Conservation (phyloP, 2,888 invertebrate genomes). For the Lasioglossum villosulum region DNA sequence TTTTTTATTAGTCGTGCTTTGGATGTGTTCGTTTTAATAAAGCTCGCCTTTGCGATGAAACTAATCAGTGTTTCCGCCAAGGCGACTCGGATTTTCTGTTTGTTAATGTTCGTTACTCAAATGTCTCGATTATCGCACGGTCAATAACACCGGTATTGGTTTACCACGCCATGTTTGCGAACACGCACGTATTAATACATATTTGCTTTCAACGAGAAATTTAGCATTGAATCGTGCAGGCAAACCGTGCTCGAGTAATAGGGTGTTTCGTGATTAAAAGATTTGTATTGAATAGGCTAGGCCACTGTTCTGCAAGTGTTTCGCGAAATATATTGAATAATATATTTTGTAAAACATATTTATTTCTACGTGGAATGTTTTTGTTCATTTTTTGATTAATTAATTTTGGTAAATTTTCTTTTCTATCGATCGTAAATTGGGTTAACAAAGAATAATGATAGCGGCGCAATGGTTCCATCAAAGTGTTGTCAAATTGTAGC, state of each 20-base stretch:
- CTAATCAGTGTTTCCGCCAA: conserved; percentile 45
- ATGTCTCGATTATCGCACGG: conserved; percentile 58
- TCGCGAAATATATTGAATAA: too few species aligned
- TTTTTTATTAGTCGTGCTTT: conserved; percentile 22
- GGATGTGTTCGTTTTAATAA: conserved; percentile 28
- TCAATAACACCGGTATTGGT: conserved; percentile 60
- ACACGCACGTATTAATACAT: conserved; percentile 33
- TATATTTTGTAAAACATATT: too few species aligned
- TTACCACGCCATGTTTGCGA: conserved; percentile 26
- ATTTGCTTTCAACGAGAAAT: conserved; percentile 43
- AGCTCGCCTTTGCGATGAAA: conserved; percentile 38
- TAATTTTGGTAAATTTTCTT: too few species aligned
- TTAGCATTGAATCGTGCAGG: conserved; percentile 26
- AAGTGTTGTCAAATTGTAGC: too few species aligned
- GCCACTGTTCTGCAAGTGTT: too few species aligned
- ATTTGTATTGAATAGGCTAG: not conserved
- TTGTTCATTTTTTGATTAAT: too few species aligned
- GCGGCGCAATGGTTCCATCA: too few species aligned
- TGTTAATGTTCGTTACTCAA: conserved; percentile 61
- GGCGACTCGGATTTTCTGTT: conserved; percentile 18
- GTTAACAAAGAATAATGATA: too few species aligned
- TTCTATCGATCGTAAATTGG: too few species aligned
- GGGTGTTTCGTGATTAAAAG: conserved; percentile 3
- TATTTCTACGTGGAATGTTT: too few species aligned
- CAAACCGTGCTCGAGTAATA: not conserved